Evolutionary conservation across 2,797 vertebrate species (phyloP), one percentile per base, ranked within the genome.

Genomic region (Glyptemys insculpta): DNA sequence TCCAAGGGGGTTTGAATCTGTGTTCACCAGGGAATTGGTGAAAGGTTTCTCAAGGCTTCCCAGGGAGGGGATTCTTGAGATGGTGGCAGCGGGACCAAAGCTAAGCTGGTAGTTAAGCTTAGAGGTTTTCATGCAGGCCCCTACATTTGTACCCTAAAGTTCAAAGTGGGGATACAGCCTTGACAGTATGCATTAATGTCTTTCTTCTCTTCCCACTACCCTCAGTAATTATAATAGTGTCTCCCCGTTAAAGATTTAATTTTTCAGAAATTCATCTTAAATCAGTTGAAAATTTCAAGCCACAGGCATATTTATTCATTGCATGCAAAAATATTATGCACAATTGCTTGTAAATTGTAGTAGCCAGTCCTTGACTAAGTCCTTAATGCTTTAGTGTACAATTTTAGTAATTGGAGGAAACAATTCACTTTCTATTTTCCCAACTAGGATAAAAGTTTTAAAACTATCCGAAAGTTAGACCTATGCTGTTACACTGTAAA

Each of bases 221-320:
- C 84, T 97, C 80, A 90, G 79, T 18, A 2, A 91, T 92, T 19
- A 90, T 49, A 78, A 44, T n/a, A 68, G 62, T 90, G 95, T 3
- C 79, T 56, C 56, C 79, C 15, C 79, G 7, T 74, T 44, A 86
- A 50, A 93, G 59, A 91, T 83, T 94, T 53, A 86, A 50, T 86
- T 82, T 76, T 86, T 82, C 85, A 91, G 3, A 72, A 54, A 94
- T 29, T 7, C 53, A 82, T 83, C 44, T n/a, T 56, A 94, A 8
- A 49, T 76, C 81, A 94, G 68, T 34, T 87, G 31, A 79, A 52
- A 87, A 74, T 31, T 89, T 92, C 84, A 96, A 83, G 65, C 82
- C 65, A 56, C 41, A 53, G n/a, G 53, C 56, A 94, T 96, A 95
- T 87, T 84, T 49, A 74, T 94, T 91, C 59, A 82, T 76, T n/a